Evolutionary conservation across 2,888 invertebrate species (phyloP).

Genomic region (Drosophila borborema): DNA sequence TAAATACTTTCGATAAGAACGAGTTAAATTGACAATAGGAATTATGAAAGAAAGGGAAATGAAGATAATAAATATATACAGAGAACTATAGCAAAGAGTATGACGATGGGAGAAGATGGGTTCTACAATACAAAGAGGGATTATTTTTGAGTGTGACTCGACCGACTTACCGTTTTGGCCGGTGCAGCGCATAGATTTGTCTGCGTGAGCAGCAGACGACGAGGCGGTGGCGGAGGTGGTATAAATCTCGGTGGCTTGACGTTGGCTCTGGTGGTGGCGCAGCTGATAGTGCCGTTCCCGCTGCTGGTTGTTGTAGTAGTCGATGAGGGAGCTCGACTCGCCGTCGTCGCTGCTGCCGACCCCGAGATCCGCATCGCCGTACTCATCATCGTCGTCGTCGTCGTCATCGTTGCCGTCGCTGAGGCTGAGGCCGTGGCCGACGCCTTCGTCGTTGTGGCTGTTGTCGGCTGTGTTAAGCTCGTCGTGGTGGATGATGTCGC

Average conservation of each 20-base stretch:
- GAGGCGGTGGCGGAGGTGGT: slow-evolving; percentile 84
- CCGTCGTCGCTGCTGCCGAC: slow-evolving; percentile 81
- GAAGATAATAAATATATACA: background rate
- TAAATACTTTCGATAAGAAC: background rate
- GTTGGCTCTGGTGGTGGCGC: slow-evolving; percentile 69
- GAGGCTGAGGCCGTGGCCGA: slow-evolving; percentile 77
- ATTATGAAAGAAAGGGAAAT: background rate
- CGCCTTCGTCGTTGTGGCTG: slow-evolving; percentile 35
- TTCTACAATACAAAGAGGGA: background rate
- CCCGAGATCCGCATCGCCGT: slow-evolving; percentile 36
- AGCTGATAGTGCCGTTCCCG: slow-evolving; percentile 86
- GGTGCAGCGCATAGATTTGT: slow-evolving; percentile 79
- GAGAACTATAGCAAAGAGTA: background rate
- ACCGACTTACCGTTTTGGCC: slow-evolving; percentile 66
- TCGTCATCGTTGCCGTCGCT: slow-evolving; percentile 84
- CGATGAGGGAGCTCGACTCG: slow-evolving; percentile 87
- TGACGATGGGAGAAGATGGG: background rate
- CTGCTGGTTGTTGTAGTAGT: slow-evolving; percentile 87
- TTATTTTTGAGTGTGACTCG: too few species aligned
- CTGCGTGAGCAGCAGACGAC: slow-evolving; percentile 83
- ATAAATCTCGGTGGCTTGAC: slow-evolving; percentile 81
- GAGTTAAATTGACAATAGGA: background rate
- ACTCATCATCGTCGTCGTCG: slow-evolving; percentile 81
- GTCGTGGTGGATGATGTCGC: slow-evolving; percentile 38
- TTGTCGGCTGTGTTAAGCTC: slow-evolving; percentile 36